Evolutionary conservation across 2,797 vertebrate species (phyloP).

Genomic region (Natrix natrix): DNA sequence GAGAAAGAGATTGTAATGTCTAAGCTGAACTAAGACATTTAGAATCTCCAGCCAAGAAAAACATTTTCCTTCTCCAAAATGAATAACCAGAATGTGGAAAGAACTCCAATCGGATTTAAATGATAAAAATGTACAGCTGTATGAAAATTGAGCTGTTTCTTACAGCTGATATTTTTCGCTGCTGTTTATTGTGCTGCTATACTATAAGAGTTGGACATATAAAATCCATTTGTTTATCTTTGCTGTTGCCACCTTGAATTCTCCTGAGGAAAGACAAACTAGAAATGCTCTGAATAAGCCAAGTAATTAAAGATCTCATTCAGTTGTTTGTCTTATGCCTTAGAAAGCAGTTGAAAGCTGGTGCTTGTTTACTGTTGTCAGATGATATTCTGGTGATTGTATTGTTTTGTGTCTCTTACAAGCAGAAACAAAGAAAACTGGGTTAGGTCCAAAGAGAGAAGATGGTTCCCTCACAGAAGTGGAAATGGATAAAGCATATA

Average conservation of each 20-base stretch:
- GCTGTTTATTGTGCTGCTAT: neutral
- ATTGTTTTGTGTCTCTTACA: neutral
- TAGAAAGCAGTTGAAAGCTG: neutral
- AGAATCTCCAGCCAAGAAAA: neutral
- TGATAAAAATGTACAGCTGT: neutral
- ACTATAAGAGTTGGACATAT: neutral
- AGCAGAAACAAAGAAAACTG: neutral
- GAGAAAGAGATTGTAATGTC: neutral
- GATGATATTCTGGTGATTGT: neutral
- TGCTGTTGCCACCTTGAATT: neutral
- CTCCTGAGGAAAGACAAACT: neutral
- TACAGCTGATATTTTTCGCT: neutral
- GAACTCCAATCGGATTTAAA: neutral
- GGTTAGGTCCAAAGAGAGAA: slow-evolving; percentile 16
- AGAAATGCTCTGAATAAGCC: neutral
- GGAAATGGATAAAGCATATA: neutral
- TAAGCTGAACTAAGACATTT: neutral
- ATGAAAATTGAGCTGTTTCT: neutral
- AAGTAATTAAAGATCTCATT: neutral
- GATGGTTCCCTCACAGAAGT: neutral
- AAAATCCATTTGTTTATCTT: neutral
- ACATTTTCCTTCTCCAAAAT: neutral
- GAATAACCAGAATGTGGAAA: neutral
- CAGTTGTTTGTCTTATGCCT: neutral
- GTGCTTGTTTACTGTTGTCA: neutral